Conservation (phyloP, 2,797 vertebrate species). For the Lutra lutra region DNA sequence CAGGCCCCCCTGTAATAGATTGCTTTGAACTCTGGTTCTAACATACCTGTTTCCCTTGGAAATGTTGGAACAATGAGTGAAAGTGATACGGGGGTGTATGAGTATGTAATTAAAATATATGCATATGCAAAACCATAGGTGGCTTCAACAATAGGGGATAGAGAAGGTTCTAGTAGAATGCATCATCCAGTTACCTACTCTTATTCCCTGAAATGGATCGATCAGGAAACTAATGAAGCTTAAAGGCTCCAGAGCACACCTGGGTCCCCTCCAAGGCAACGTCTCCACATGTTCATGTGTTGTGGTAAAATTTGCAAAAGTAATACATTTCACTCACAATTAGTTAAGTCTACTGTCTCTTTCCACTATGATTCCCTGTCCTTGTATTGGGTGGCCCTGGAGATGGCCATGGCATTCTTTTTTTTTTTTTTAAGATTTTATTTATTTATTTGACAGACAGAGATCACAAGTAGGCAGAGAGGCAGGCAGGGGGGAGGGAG, state of each 20-base stretch:
- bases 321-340: neutral
- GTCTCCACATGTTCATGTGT: neutral
- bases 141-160: neutral
- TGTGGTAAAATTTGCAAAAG: constrained; percentile 8
- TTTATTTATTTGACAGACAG: no score
- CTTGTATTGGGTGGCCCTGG: neutral
- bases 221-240: neutral
- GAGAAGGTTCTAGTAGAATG: neutral
- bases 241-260: neutral
- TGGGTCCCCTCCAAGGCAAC: neutral
- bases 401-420: neutral
- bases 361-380: neutral
- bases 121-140: neutral
- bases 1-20: neutral
- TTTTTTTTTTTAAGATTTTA: no score
- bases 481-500: no score
- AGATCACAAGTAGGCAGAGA: no score
- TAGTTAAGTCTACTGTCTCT: neutral
- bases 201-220: neutral
- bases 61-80: neutral
- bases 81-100: neutral
- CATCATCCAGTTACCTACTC: neutral
- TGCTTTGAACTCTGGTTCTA: neutral
- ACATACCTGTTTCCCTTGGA: neutral
- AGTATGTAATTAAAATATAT: neutral